phyloP scores from a whole-genome alignment of 64 coral and sea anemone species.

The Anthopleura sola region DNA sequence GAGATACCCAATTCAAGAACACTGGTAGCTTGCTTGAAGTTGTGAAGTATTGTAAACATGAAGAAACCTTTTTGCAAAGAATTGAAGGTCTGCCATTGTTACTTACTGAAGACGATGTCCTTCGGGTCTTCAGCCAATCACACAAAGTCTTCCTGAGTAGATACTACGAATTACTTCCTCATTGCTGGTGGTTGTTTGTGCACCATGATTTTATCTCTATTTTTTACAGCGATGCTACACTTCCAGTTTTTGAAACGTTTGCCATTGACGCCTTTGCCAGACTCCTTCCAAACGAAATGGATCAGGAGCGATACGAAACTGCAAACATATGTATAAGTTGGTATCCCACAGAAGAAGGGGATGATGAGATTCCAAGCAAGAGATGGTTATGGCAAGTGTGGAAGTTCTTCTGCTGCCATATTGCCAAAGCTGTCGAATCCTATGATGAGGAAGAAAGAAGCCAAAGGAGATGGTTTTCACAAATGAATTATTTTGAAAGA shows the following conservation, averaged over 20 bases:
- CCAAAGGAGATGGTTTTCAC: neutral
- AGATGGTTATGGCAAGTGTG: too few species aligned
- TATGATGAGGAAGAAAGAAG: too few species aligned
- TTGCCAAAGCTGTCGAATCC: too few species aligned
- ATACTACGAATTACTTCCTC: constrained; percentile 26
- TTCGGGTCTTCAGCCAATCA: constrained; percentile 17
- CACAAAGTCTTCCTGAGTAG: constrained; percentile 35
- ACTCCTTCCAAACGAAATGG: too few species aligned
- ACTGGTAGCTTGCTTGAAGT: neutral
- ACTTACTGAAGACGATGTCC: constrained; percentile 34
- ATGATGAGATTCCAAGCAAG: too few species aligned
- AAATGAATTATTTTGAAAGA: too few species aligned
- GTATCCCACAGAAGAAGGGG: too few species aligned
- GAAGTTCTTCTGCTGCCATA: too few species aligned
- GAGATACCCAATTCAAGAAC: constrained; percentile 35
- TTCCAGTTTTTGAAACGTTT: neutral
- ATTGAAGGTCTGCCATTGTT: constrained; percentile 37
- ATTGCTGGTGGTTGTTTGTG: neutral
- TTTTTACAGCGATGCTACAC: constrained; percentile 14
- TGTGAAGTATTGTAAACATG: constrained; percentile 45
- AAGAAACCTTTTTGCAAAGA: neutral
- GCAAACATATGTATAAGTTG: too few species aligned
- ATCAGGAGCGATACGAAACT: too few species aligned
- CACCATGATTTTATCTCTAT: constrained; percentile 8
- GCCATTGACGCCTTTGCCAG: too few species aligned